Conservation (phyloP, 1,140 invertebrate species). For the Eupristina koningsbergeri region DNA sequence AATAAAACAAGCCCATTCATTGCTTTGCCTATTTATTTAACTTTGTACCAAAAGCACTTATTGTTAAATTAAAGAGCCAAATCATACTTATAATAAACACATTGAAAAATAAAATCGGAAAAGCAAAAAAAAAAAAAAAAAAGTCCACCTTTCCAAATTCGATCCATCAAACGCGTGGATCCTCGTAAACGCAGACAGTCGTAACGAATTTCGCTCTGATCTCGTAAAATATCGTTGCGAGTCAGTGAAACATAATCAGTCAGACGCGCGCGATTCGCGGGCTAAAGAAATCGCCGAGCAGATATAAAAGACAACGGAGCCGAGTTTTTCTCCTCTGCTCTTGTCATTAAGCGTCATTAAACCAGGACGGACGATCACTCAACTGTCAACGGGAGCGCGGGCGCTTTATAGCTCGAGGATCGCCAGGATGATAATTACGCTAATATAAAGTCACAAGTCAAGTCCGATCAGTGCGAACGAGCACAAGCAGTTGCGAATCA, state of each 20-base stretch:
- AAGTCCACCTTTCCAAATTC: no score
- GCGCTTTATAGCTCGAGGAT: not conserved
- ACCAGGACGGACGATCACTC: slow-evolving; percentile 25
- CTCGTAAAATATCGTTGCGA: not conserved
- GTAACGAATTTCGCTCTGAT: not conserved
- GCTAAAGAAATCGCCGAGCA: not conserved
- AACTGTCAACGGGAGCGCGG: slow-evolving; percentile 23
- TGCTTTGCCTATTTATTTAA: no score
- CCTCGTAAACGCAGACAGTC: not conserved
- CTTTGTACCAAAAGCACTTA: no score
- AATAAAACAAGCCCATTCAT: no score
- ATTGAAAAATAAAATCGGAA: no score
- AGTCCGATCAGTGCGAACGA: not conserved
- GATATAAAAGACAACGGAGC: not conserved
- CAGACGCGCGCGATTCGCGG: not conserved
- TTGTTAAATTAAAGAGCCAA: no score
- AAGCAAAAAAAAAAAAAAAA: no score
- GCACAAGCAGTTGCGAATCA: slow-evolving; percentile 24
- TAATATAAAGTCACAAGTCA: slow-evolving; percentile 34
- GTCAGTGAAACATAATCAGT: not conserved
- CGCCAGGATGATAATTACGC: slow-evolving; percentile 36
- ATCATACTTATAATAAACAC: no score
- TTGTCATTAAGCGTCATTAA: slow-evolving; percentile 42
- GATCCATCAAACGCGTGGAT: not conserved
- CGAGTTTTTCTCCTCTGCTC: not conserved